Percentiles rank a stretch among this genome's conserved stretches.
phyloP scores from a whole-genome alignment of 2,797 vertebrate genomes.

The Tapirus indicus region DNA sequence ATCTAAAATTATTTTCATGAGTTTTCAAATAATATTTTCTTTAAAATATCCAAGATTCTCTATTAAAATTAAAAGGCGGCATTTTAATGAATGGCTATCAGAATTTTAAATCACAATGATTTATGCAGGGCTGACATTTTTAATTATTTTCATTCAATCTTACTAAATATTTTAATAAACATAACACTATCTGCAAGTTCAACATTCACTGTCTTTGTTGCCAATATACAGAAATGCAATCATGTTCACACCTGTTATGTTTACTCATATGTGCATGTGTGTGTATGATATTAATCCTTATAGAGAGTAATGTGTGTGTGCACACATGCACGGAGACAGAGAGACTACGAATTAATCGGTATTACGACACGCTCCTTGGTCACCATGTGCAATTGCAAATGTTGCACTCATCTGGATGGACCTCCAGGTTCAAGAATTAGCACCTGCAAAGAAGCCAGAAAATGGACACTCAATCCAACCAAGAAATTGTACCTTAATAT shows the following conservation, averaged over 20 bases:
- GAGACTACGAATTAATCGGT: background rate
- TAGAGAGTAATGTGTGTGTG: background rate
- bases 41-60: background rate
- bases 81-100: background rate
- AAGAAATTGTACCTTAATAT: background rate
- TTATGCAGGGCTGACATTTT: background rate
- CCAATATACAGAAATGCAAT: background rate
- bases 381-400: background rate
- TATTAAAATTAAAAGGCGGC: background rate
- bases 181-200: background rate
- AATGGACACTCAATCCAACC: background rate
- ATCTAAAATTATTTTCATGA: background rate
- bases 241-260: background rate
- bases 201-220: background rate
- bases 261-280: background rate
- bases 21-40: constrained; percentile 3
- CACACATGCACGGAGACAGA: background rate
- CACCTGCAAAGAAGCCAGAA: background rate
- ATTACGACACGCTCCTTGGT: background rate
- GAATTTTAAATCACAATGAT: constrained; percentile 6
- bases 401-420: background rate
- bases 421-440: background rate
- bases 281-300: background rate
- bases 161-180: background rate
- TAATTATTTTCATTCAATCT: background rate